Evolutionary conservation across 2,888 invertebrate species (phyloP).

Genomic region (Drosophila glabriapex): DNA sequence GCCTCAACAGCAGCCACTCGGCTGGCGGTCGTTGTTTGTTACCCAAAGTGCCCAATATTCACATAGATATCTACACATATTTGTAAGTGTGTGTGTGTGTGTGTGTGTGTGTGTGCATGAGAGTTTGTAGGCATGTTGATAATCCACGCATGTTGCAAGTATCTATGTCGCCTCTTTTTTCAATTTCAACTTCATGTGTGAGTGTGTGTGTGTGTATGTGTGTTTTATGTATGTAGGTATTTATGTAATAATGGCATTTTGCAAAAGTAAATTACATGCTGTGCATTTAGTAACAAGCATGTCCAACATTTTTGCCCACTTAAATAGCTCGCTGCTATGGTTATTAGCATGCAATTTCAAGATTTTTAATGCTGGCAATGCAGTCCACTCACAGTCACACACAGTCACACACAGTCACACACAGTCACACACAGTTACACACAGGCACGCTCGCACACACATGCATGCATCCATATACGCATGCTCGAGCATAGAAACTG

Average conservation of each 20-base stretch:
- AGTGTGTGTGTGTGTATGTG: background rate
- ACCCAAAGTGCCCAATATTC: slow-evolving; percentile 31
- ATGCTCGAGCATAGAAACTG: slow-evolving; percentile 24
- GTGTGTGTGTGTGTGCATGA: background rate
- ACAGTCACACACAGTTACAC: slow-evolving; percentile 43
- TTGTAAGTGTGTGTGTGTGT: background rate
- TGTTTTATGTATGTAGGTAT: slow-evolving; percentile 7
- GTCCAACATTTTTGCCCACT: slow-evolving; percentile 76
- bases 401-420: slow-evolving; percentile 17
- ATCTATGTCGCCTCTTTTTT: slow-evolving; percentile 23
- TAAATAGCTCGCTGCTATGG: slow-evolving; percentile 66
- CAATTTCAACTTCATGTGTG: slow-evolving; percentile 12
- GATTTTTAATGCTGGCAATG: slow-evolving; percentile 72
- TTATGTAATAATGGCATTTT: slow-evolving; percentile 62
- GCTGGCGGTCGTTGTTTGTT: slow-evolving; percentile 23
- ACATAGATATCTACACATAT: slow-evolving; percentile 9
- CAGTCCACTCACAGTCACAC: slow-evolving; percentile 59
- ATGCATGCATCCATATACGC: slow-evolving; percentile 8
- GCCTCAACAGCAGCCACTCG: slow-evolving; percentile 31
- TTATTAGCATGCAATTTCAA: slow-evolving; percentile 77
- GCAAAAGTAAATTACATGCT: slow-evolving; percentile 73
- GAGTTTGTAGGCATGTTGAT: background rate
- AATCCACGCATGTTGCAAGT: slow-evolving; percentile 16
- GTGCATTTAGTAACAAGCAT: slow-evolving; percentile 77
- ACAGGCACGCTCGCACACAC: slow-evolving; percentile 2